Conservation (phyloP, 2,888 invertebrate species). For the Lottia scabra region DNA sequence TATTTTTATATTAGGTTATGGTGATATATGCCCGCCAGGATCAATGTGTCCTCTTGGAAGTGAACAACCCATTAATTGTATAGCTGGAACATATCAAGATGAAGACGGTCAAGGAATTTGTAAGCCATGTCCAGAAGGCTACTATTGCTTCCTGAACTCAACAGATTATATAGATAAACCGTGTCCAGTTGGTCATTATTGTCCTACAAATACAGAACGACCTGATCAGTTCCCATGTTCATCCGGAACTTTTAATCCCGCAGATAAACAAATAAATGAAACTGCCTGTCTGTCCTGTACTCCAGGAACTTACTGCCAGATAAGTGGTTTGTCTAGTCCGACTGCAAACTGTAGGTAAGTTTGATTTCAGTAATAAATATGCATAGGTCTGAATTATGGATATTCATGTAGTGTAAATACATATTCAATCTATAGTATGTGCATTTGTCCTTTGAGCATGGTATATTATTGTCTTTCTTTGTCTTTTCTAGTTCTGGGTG, state of each 20-base stretch:
- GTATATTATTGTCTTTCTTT: too few species aligned
- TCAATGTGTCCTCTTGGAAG: conserved; percentile 61
- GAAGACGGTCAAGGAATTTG: conserved; percentile 49
- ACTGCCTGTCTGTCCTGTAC: conserved; percentile 52
- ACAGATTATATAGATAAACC: conserved; percentile 55
- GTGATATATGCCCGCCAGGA: conserved; percentile 63
- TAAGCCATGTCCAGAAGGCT: conserved; percentile 57
- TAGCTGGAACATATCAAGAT: conserved; percentile 58
- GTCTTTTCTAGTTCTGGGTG: conserved; percentile 52
- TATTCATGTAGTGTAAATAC: too few species aligned
- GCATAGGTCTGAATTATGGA: not conserved
- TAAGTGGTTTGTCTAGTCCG: conserved; percentile 45
- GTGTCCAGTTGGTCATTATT: conserved; percentile 63
- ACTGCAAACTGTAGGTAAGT: conserved; percentile 59
- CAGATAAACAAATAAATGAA: conserved; percentile 37
- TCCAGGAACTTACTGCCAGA: conserved; percentile 53
- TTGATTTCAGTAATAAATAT: not conserved
- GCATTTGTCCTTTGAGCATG: too few species aligned
- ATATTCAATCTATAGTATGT: too few species aligned
- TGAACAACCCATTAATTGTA: conserved; percentile 52
- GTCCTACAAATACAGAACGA: conserved; percentile 53
- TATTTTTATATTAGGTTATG: conserved; percentile 53
- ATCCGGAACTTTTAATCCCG: conserved; percentile 56
- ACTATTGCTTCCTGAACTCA: conserved; percentile 61
- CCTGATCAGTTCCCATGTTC: conserved; percentile 48